Base-by-base conservation (phyloP, 2,888 invertebrate genomes). In the Periphyllus acericola region DNA sequence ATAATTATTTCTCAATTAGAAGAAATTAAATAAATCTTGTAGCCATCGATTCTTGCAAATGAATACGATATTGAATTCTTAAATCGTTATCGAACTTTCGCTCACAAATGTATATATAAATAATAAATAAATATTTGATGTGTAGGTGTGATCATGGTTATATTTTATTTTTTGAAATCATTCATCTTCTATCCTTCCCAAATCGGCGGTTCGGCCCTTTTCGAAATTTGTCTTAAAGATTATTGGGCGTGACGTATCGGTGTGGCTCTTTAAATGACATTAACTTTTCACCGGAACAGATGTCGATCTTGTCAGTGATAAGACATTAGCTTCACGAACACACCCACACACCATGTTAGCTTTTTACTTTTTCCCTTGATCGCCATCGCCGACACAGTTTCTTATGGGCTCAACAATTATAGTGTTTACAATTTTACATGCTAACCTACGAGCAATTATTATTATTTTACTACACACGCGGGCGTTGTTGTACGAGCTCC, bases 301-400 rank as follows among this genome's bases (percentile, higher is more conserved):
- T 78, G 76, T 84, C 71, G 68, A 85, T 85, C 34, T 85, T 78
- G 85, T 84, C 76, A 46, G 76, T n/a, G 85, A 85, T 85, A 85
- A 78, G 40, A 46, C 32, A 76, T 84, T 46, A 84, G 66, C 66
- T 66, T 34, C 11, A 40, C 66, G 29, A 60, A 76, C 76, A 78
- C 85, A 46, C 78, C 76, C 78, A 85, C 55, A 25, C 34, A 40
- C 4, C n/a, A 34, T 68, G 81, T 68, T 68, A 14, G 21, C 19
- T 32, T 78, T 36, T 79, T 34, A 34, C 14, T 34, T 34, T 72
- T 76, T 74, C 75, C 34, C 60, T 66, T 29, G 52, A 17, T 83
- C 11, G 25, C 52, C 76, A 40, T n/a, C 84, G 46, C 68, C 60
- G 66, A 68, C 85, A 76, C 75, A 40, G 75, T 75, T 60, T 75